Base-by-base conservation (phyloP, 2,797 vertebrate species). In the Syngnathus rostellatus region DNA sequence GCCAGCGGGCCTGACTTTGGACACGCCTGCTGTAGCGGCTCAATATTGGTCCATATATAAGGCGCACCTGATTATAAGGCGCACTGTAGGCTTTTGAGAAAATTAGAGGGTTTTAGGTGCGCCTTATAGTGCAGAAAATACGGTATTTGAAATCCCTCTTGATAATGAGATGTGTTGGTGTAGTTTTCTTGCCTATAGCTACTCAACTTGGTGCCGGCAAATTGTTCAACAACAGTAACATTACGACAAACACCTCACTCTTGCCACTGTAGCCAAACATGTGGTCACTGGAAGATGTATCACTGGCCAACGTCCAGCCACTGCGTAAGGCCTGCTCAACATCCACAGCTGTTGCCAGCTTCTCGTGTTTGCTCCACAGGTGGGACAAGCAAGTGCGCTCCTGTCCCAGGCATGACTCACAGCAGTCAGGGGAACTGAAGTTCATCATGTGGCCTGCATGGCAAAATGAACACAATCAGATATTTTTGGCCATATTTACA, bases 321-420 rank as follows among this genome's bases (percentile, higher is more conserved):
- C 60, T 45, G 8, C 40, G 19, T 45, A 25, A 31, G 7, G n/a
- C n/a, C 40, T 45, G 41, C 60, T 62, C 21, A 62, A 62, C 21
- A 45, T 45, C 60, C 21, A 62, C 40, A 62, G 60, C 60, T 62
- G 60, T 46, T 43, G 43, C n/a, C 41, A 45, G 21, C 17, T 46
- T 45, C 40, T 58, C 38, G 31, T 17, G 14, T 16, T 58, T 40
- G 31, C 53, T 21, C 21, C 60, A 25, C 60, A 62, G 41, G 60
- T 62, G 60, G 60, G 17, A 62, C 21, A 45, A 62, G 41, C 60
- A 41, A 43, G 60, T 16, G 21, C 16, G 21, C 60, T 45, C 41
- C 21, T 62, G 60, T 62, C 60, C 41, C 60, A 62, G 43, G 43
- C 60, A 46, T 62, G 60, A 62, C 60, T 62, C 60, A 62, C 21